Conservation (phyloP, 2,113 vertebrate species). For the Prolemur simus region DNA sequence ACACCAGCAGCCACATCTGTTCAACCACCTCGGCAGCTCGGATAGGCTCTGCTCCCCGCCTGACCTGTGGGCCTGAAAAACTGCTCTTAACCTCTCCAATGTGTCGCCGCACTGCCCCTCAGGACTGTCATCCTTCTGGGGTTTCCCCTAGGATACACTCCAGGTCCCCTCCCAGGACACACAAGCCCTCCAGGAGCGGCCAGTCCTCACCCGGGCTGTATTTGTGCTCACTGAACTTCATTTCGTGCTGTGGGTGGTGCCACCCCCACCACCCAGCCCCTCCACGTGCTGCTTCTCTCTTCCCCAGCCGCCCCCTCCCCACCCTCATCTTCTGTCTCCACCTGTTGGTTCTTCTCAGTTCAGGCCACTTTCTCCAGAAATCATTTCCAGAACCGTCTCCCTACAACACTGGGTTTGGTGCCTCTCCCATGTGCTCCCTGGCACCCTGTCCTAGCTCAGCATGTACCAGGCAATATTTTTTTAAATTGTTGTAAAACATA, state of each 20-base stretch:
- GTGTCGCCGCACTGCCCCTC: not conserved
- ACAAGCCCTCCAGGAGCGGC: not conserved
- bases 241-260: accelerated
- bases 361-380: not conserved
- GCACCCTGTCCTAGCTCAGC: not conserved
- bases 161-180: not conserved
- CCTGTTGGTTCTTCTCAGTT: not conserved
- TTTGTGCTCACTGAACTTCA: not conserved
- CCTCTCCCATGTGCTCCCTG: not conserved
- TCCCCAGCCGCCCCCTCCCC: not conserved
- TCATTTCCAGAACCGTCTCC: not conserved
- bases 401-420: not conserved
- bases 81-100: no score
- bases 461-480: not conserved
- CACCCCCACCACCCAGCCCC: not conserved
- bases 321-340: not conserved
- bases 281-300: accelerated
- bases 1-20: no score
- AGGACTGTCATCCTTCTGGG: not conserved
- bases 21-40: not conserved
- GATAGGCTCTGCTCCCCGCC: not conserved
- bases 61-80: not conserved
- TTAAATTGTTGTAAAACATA: not conserved
- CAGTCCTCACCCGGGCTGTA: not conserved
- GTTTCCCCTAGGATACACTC: not conserved